Base-by-base conservation (phyloP, 2,888 invertebrate species). In the Heliconius charithonia region DNA sequence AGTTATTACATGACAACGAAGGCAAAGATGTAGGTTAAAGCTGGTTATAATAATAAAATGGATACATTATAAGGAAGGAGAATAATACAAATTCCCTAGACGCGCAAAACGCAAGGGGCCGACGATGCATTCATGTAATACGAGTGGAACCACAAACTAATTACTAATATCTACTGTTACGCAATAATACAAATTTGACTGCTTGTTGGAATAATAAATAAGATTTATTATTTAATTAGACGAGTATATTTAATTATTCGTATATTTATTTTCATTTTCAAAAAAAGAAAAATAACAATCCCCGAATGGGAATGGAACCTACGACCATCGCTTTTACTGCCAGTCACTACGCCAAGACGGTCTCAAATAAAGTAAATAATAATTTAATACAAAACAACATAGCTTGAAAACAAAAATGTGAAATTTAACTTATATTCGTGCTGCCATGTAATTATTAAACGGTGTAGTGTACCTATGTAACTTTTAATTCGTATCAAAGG, bases 41-140 rank as follows among this genome's bases (percentile, higher is more conserved):
- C n/a, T 65, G 29, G 7, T 65, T 13, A 65, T 19, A 59, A 62
- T 32, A 37, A 27, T 29, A 56, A 29, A 51, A 71, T 51, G 22
- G 7, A 27, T 9, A 51, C 27, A 10, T 51, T 29, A 13, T 56
- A 32, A 29, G 29, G 27, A 32, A 59, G 29, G 56, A 72, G 51
- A 56, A 72, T 72, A 59, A 56, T 32, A n/a, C 27, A 59, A 72
- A 72, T 72, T 69, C 56, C 32, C 71, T 32, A n/a, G 71, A 56
- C 56, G 71, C 37, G 25, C 67, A 69, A 25, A 37, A 32, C 71
- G n/a, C 32, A 56, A n/a, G 56, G 56, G 29, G n/a, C 71, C 29
- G 71, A 32, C 56, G 29, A 32, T 59, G 71, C 71, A 72, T 72
- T 72, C 71, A 72, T 56, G n/a, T 59, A 72, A 72, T 56, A 32